phyloP scores from a whole-genome alignment of 2,797 vertebrate genomes.

The Parauchenoglanis ngamensis region DNA sequence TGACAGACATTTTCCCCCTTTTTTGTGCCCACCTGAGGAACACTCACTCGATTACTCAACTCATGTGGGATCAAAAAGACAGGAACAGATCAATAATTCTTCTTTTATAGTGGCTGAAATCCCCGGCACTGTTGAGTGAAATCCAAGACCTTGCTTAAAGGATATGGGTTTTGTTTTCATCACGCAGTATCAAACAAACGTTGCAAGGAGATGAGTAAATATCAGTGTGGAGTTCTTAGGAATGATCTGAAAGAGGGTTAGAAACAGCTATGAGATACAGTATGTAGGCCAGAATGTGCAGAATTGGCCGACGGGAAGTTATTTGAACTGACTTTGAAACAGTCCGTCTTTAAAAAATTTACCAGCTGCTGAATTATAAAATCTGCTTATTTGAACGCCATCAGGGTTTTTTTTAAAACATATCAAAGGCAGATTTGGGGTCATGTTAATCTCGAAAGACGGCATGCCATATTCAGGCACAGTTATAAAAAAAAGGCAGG shows the following conservation, averaged over 20 bases:
- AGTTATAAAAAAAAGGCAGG: slow-evolving; percentile 6
- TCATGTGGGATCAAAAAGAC: slow-evolving; percentile 39
- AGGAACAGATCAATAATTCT: slow-evolving; percentile 54
- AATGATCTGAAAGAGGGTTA: slow-evolving; percentile 30
- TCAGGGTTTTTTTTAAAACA: slow-evolving; percentile 10
- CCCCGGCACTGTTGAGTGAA: slow-evolving; percentile 39
- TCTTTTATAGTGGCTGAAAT: slow-evolving; percentile 53
- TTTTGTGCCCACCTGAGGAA: slow-evolving; percentile 20
- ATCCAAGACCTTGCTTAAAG: slow-evolving; percentile 40
- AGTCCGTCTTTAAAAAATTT: slow-evolving; percentile 47
- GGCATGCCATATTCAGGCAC: slow-evolving; percentile 18
- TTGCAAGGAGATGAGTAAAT: slow-evolving; percentile 15
- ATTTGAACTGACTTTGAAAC: slow-evolving; percentile 58
- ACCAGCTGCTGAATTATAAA: slow-evolving; percentile 61
- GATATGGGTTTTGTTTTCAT: slow-evolving; percentile 42
- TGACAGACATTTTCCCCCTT: background rate
- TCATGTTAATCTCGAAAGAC: slow-evolving; percentile 45
- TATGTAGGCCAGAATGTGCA: slow-evolving; percentile 52
- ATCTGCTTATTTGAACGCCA: slow-evolving; percentile 55
- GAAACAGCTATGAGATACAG: slow-evolving; percentile 42
- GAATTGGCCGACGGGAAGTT: slow-evolving; percentile 39
- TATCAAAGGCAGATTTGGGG: slow-evolving; percentile 58
- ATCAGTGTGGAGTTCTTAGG: background rate
- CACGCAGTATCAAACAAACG: slow-evolving; percentile 36
- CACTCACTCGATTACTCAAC: slow-evolving; percentile 51